Percentiles rank a stretch among this genome's conserved stretches.
Evolutionary conservation across 2,113 vertebrate species (phyloP).

Genomic region (Clarias batrachus): DNA sequence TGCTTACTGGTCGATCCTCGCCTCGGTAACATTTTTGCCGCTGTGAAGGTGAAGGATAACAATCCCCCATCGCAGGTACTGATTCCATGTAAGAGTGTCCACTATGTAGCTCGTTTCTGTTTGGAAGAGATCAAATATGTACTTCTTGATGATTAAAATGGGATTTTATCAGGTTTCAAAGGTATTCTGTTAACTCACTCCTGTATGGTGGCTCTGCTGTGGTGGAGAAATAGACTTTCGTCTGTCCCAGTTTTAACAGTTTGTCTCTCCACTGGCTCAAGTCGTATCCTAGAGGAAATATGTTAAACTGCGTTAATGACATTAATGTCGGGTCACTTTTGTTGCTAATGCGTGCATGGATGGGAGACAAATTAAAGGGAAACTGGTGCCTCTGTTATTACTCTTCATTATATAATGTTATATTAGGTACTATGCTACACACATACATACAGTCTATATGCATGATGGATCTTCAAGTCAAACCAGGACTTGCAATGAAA

Average conservation of each 20-base stretch:
- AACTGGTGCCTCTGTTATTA: not conserved
- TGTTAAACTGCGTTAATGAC: not conserved
- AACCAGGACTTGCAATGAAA: too few species aligned
- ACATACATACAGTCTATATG: too few species aligned
- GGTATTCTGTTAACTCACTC: constrained; percentile 73
- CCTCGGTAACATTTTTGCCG: constrained; percentile 73
- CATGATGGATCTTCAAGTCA: too few species aligned
- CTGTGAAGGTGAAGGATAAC: constrained; percentile 79
- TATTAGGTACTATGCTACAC: too few species aligned
- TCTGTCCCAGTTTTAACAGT: constrained; percentile 68
- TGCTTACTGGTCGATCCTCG: constrained; percentile 84
- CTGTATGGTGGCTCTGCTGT: constrained; percentile 78
- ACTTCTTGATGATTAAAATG: not conserved
- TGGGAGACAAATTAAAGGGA: not conserved
- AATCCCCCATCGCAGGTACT: constrained; percentile 81
- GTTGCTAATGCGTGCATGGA: not conserved
- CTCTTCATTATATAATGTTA: not conserved
- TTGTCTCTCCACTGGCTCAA: constrained; percentile 78
- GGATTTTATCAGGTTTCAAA: not conserved
- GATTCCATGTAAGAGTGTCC: constrained; percentile 89
- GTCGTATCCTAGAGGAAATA: constrained; percentile 78
- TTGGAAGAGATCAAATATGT: constrained; percentile 34
- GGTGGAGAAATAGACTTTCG: constrained; percentile 85
- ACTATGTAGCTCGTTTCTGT: constrained; percentile 86
- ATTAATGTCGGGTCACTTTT: not conserved